Percentiles rank a stretch among this genome's conserved stretches.
phyloP scores from a whole-genome alignment of 2,888 invertebrate species.

The Cabera pusaria region DNA sequence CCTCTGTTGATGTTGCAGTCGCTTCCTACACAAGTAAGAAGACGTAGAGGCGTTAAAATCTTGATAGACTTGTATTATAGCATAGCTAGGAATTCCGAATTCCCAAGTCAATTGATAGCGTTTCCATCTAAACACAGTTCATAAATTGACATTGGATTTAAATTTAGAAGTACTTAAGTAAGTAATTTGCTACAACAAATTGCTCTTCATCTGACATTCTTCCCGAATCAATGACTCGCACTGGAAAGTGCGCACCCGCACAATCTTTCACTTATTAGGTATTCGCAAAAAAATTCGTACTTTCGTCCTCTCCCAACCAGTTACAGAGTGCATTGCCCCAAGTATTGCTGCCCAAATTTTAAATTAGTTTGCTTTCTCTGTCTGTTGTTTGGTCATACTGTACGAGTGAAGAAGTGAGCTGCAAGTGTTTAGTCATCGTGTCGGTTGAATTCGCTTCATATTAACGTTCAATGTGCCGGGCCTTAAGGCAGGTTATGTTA shows the following conservation, averaged over 20 bases:
- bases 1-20: slow-evolving; percentile 24
- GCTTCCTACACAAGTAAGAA: too few species aligned
- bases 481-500: slow-evolving; percentile 81
- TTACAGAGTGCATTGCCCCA: slow-evolving; percentile 75
- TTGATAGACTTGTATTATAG: too few species aligned
- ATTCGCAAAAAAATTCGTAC: slow-evolving; percentile 72
- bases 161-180: too few species aligned
- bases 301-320: slow-evolving; percentile 80
- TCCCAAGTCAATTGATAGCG: too few species aligned
- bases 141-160: too few species aligned
- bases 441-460: slow-evolving; percentile 58
- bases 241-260: slow-evolving; percentile 38
- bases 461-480: slow-evolving; percentile 64
- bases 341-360: slow-evolving; percentile 68
- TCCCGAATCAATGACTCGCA: slow-evolving; percentile 11
- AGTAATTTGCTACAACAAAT: too few species aligned
- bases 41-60: too few species aligned
- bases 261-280: slow-evolving; percentile 64
- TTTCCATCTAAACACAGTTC: too few species aligned
- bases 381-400: slow-evolving; percentile 37
- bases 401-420: slow-evolving; percentile 49
- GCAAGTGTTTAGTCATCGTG: slow-evolving; percentile 57
- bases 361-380: slow-evolving; percentile 62
- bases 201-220: slow-evolving; percentile 4
- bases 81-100: too few species aligned